phyloP scores from a whole-genome alignment of 2,797 vertebrate genomes.

The Stomatorhinus walkeri region DNA sequence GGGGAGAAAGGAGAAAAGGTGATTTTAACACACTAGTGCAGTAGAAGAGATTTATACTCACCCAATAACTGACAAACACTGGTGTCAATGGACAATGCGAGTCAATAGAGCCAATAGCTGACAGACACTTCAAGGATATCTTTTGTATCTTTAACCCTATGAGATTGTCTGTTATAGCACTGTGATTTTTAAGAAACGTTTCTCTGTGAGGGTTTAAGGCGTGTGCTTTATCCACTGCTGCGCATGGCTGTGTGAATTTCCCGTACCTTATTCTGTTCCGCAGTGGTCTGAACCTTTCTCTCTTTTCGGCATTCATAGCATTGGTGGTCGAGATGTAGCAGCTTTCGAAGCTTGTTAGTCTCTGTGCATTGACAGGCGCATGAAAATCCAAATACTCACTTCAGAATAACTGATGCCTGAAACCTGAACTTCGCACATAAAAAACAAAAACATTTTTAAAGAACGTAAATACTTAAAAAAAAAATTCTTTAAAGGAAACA shows the following conservation, averaged over 20 bases:
- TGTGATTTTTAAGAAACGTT: not conserved
- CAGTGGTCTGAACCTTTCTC: not conserved
- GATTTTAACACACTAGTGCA: constrained; percentile 53
- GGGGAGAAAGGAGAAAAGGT: constrained; percentile 99
- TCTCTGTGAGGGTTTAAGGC: not conserved
- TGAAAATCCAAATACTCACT: not conserved
- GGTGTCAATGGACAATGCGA: constrained; percentile 68
- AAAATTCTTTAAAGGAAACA: not conserved
- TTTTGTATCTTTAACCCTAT: not conserved
- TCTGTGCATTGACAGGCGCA: not conserved
- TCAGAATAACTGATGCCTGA: not conserved
- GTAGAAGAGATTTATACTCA: constrained; percentile 32
- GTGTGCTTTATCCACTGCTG: not conserved
- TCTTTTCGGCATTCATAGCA: not conserved
- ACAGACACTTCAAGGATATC: not conserved
- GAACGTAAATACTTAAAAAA: not conserved
- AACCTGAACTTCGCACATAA: not conserved
- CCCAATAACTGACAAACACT: constrained; percentile 45
- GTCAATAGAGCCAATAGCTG: constrained; percentile 4
- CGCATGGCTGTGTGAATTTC: not conserved
- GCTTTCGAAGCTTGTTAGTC: not conserved
- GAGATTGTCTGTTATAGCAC: not conserved
- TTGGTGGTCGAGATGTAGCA: not conserved
- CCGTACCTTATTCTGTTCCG: not conserved
- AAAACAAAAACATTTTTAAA: not conserved